phyloP scores from a whole-genome alignment of 2,113 vertebrate species.

The Pollachius pollachius region DNA sequence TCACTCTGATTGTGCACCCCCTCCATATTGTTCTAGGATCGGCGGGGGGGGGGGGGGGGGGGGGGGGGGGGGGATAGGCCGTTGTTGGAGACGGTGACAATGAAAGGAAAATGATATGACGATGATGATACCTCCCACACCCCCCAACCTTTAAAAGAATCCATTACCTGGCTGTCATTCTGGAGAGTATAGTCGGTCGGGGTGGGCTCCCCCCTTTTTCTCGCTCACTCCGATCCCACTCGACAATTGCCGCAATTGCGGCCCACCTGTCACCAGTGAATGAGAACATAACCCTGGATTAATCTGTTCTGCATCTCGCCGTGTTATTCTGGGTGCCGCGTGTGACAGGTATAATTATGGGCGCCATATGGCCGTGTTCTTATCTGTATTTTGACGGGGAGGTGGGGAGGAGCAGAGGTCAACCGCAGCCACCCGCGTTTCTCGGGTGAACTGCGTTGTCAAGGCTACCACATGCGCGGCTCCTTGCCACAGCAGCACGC shows the following conservation, averaged over 20 bases:
- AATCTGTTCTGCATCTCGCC: conserved; percentile 42
- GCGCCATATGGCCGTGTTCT: conserved; percentile 52
- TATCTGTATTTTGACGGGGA: conserved; percentile 45
- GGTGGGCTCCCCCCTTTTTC: neutral
- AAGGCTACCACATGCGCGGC: conserved; percentile 54
- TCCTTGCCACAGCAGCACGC: conserved; percentile 24
- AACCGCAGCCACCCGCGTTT: conserved; percentile 27
- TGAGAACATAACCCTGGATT: conserved; percentile 7
- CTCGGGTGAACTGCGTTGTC: conserved; percentile 52
- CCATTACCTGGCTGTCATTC: conserved; percentile 41
- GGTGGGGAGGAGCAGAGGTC: conserved; percentile 44
- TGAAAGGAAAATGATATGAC: conserved; percentile 29
- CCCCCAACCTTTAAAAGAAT: conserved; percentile 33
- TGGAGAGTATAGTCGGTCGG: neutral
- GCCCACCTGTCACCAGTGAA: too few species aligned
- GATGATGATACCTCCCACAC: conserved; percentile 36
- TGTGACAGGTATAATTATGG: conserved; percentile 63
- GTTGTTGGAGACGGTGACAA: conserved; percentile 38
- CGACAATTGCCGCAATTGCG: too few species aligned
- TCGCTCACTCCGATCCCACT: conserved; percentile 2
- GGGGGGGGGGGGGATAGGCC: neutral
- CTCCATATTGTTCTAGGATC: conserved; percentile 43
- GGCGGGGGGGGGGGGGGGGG: too few species aligned
- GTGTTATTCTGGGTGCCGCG: conserved; percentile 53
- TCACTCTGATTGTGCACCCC: conserved; percentile 38